Conservation (phyloP, 1,140 invertebrate genomes). For the Caenorhabditis brenneri region DNA sequence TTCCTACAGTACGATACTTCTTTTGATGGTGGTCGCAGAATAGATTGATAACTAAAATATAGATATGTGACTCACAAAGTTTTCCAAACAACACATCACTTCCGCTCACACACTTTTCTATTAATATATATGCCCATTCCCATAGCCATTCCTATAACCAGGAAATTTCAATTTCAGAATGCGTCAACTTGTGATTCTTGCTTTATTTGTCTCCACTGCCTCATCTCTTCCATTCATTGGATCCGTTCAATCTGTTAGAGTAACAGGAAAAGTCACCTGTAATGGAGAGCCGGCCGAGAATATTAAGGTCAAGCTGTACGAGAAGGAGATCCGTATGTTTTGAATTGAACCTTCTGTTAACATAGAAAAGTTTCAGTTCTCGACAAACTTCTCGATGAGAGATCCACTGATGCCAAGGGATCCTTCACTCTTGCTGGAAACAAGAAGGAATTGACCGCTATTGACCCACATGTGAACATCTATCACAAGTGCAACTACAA, state of each 20-base stretch:
- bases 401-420: slow-evolving; percentile 61
- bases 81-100: background rate
- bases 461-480: slow-evolving; percentile 67
- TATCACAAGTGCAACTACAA: slow-evolving; percentile 52
- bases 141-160: background rate
- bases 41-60: background rate
- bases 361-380: slow-evolving; percentile 51
- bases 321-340: slow-evolving; percentile 57
- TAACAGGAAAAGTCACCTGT: slow-evolving; percentile 61
- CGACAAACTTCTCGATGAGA: slow-evolving; percentile 65
- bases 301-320: slow-evolving; percentile 67
- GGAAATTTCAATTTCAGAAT: background rate
- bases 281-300: slow-evolving; percentile 58
- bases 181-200: slow-evolving; percentile 3
- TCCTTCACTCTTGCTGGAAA: slow-evolving; percentile 59
- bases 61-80: background rate
- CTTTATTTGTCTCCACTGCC: background rate
- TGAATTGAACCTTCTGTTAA: background rate
- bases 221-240: slow-evolving; percentile 28
- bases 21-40: background rate
- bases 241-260: slow-evolving; percentile 57
- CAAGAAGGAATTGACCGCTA: slow-evolving; percentile 64
- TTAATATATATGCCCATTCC: background rate
- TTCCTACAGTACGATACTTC: no score
- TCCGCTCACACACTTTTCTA: background rate